These are phyloP conservation scores for Podarcis raffonei DNA, from an alignment of 2,113 vertebrate genomes.

Conservation along the genomic window DNA sequence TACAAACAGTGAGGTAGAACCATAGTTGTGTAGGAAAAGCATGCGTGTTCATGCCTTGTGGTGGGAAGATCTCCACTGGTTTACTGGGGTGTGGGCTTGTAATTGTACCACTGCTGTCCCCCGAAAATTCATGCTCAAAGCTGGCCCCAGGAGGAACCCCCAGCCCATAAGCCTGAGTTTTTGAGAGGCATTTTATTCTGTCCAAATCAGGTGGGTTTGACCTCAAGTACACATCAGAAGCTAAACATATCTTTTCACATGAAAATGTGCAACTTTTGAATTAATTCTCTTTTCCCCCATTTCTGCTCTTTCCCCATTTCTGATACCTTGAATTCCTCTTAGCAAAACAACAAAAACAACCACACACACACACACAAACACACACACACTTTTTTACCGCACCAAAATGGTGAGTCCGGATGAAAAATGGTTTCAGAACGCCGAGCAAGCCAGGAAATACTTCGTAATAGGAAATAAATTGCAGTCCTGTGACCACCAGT, in stretches of 20 bases:
- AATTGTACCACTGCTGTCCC: neutral
- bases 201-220: neutral
- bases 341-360: neutral
- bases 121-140: neutral
- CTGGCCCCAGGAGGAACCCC: neutral
- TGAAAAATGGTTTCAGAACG: constrained; percentile 16
- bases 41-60: neutral
- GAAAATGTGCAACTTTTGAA: neutral
- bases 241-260: neutral
- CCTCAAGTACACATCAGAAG: neutral
- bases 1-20: neutral
- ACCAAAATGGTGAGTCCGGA: neutral
- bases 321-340: neutral
- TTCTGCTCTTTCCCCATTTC: neutral
- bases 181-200: neutral
- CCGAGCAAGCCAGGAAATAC: constrained; percentile 17
- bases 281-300: neutral
- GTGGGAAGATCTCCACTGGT: neutral
- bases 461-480: neutral
- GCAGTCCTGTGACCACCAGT: neutral
- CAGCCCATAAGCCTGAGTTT: neutral
- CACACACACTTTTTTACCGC: neutral
- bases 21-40: neutral
- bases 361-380: too few species aligned
- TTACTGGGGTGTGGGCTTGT: neutral